Percentiles rank a stretch among this genome's conserved stretches.
Conservation (phyloP, 35 echinoderm and acorn worm species). For the Anneissia japonica region DNA sequence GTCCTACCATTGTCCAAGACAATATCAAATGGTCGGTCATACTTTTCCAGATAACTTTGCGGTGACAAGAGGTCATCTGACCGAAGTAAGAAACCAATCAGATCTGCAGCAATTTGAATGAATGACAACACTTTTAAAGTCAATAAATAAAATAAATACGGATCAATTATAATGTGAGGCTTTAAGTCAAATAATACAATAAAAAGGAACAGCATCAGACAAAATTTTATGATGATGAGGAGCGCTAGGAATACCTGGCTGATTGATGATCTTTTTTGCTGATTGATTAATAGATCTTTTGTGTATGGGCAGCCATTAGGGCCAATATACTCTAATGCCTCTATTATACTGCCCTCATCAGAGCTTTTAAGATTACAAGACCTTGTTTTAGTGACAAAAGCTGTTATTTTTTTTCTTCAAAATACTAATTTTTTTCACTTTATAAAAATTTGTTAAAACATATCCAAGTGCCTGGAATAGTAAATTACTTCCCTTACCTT, state of each 20-base stretch:
- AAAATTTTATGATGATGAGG: background rate
- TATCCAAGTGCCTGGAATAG: background rate
- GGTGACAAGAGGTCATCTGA: constrained; percentile 75
- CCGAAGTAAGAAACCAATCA: constrained; percentile 75
- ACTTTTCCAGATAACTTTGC: constrained; percentile 54
- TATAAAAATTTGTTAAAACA: too few species aligned
- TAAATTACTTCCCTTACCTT: constrained; percentile 45
- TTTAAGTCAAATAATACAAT: background rate
- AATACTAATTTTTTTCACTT: too few species aligned
- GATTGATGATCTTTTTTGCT: background rate
- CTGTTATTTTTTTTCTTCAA: too few species aligned
- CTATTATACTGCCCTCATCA: too few species aligned
- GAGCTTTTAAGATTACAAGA: too few species aligned
- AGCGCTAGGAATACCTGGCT: background rate
- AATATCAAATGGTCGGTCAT: constrained; percentile 88
- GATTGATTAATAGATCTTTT: background rate
- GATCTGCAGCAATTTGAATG: too few species aligned
- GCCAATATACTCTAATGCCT: too few species aligned
- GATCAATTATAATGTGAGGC: background rate
- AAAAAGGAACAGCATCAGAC: background rate
- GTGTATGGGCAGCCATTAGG: too few species aligned
- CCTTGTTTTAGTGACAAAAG: too few species aligned
- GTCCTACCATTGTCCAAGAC: constrained; percentile 68
- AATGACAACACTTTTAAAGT: too few species aligned
- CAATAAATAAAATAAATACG: constrained; percentile 12